These are phyloP conservation scores for Myiopsitta monachus DNA, from an alignment of 2,113 vertebrate genomes.

Conservation along the genomic window DNA sequence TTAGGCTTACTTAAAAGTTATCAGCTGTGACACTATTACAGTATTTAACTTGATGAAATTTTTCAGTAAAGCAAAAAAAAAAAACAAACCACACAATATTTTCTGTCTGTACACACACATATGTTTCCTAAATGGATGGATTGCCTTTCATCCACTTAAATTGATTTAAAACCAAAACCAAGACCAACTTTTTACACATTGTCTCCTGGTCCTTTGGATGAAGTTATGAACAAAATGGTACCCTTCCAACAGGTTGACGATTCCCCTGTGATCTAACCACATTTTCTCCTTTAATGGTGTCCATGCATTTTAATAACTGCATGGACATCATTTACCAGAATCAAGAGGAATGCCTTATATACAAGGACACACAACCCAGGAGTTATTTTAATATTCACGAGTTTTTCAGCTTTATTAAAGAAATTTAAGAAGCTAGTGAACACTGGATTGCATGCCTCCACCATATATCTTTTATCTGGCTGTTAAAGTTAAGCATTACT, in stretches of 20 bases:
- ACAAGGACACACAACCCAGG: conserved; percentile 46
- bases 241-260: not conserved
- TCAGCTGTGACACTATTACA: not conserved
- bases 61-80: not conserved
- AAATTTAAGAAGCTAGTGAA: conserved; percentile 60
- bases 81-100: not conserved
- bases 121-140: not conserved
- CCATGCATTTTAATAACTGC: conserved; percentile 34
- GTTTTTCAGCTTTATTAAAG: conserved; percentile 61
- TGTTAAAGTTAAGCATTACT: conserved; percentile 33
- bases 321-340: conserved; percentile 23
- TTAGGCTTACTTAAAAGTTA: not conserved
- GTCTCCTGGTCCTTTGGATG: not conserved
- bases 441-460: conserved; percentile 44
- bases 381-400: conserved; percentile 68
- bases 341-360: conserved; percentile 15
- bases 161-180: not conserved
- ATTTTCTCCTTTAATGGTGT: not conserved
- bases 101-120: not conserved
- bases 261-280: conserved; percentile 14
- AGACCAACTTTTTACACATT: not conserved
- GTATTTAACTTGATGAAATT: not conserved
- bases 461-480: conserved; percentile 55
- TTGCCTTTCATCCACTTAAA: not conserved
- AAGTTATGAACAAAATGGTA: conserved; percentile 18